Evolutionary conservation across 2,797 vertebrate genomes (phyloP), one percentile per base, ranked within the genome.

Genomic region (Danio jaintianensis): DNA sequence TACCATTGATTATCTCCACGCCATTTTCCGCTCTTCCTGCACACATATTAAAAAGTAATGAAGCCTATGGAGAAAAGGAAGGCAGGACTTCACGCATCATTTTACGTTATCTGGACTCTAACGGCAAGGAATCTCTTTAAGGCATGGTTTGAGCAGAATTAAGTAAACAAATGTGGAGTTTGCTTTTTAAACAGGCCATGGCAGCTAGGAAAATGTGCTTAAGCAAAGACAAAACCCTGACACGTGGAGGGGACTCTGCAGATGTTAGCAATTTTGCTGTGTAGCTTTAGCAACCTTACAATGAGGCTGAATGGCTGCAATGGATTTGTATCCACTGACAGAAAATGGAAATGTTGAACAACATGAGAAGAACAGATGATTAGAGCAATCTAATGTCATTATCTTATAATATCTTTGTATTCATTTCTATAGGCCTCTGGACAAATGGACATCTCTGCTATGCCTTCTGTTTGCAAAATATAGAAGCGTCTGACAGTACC

Each of bases 41-140:
- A 88, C 90, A 88, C 90, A 93, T 94, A 94, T 94, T 93, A 93
- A 94, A 95, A 94, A 92, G 90, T 93, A 94, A 94, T 94, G 93
- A 94, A 94, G 93, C 93, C 91, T 93, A 89, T 88, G 90, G 91
- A 90, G 81, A 89, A 90, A 80, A 86, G 84, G 89, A 92, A 91
- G 77, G 81, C 86, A 83, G 58, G 89, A 89, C 90, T 93, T 94
- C 93, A 94, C 89, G 92, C 90, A 92, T 94, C 93, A 94, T 94
- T 94, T 94, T 93, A 91, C 85, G 87, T 93, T 93, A 92, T 93
- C 93, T 93, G 92, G 92, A 91, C 87, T 92, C 92, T 91, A 93
- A 93, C 91, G 85, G 93, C 91, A 91, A 92, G 89, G 90, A 89
- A 91, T 92, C 90, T 93, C 91, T 94, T 93, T 91, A 92, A 91